phyloP scores from a whole-genome alignment of 2,797 vertebrate species.

The Zalophus californianus region DNA sequence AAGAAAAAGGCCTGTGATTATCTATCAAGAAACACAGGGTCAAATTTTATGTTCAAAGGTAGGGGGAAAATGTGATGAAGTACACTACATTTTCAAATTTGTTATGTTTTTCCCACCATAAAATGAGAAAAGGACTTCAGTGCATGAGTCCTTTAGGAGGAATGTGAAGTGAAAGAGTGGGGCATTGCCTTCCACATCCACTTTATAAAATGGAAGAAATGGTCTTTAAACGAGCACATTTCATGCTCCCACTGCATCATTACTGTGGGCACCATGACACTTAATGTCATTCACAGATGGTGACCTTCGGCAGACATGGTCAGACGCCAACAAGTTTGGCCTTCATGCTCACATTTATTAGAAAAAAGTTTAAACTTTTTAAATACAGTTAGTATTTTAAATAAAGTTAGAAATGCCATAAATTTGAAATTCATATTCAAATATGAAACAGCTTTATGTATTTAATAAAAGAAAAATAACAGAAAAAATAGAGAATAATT shows the following conservation, averaged over 20 bases:
- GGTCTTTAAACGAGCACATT: background rate
- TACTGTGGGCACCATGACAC: background rate
- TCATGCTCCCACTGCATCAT: background rate
- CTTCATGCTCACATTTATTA: background rate
- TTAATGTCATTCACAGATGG: background rate
- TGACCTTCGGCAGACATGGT: background rate
- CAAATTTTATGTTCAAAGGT: background rate
- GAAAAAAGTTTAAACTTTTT: background rate
- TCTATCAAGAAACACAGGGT: background rate
- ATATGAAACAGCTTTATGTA: background rate
- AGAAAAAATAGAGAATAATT: background rate
- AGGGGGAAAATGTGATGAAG: background rate
- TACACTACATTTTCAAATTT: background rate
- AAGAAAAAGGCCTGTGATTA: background rate
- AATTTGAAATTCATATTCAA: background rate
- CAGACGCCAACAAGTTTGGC: background rate
- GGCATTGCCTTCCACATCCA: background rate
- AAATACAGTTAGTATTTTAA: background rate
- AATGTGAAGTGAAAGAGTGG: background rate
- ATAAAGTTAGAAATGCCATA: background rate
- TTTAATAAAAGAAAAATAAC: background rate
- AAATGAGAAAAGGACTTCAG: background rate
- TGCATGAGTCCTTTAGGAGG: background rate
- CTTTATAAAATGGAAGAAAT: background rate
- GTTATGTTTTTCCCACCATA: background rate